A percentile compares a stretch with the other conserved stretches of the same genome.
phyloP scores from a whole-genome alignment of 2,797 vertebrate genomes.

The Coregonus sp. region DNA sequence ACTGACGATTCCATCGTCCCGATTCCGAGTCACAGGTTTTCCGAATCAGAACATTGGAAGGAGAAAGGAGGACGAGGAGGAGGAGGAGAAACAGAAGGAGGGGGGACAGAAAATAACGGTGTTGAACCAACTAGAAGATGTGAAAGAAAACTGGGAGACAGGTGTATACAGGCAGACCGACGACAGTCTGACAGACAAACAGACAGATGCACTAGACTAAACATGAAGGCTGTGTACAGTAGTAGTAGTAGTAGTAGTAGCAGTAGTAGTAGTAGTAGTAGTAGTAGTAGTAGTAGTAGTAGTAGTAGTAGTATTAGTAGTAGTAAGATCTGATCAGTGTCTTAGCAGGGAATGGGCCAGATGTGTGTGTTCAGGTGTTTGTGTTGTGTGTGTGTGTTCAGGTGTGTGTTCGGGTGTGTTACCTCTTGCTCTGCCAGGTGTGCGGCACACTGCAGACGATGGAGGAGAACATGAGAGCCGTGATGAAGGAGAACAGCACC shows the following conservation, averaged over 20 bases:
- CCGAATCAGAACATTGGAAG: conserved; percentile 69
- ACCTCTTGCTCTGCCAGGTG: conserved; percentile 97
- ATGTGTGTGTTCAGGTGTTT: conserved; percentile 4
- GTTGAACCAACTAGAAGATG: conserved; percentile 24
- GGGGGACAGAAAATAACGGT: conserved; percentile 38
- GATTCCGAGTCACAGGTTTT: conserved; percentile 55
- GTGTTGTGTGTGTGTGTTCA: conserved; percentile 6
- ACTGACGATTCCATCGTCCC: too few relatives aligned
- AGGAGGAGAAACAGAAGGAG: conserved; percentile 66
- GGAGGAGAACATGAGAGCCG: conserved; percentile 98
- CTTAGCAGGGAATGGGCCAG: conserved; percentile 40
- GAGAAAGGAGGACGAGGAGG: conserved; percentile 26
- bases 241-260: conserved; percentile 24
- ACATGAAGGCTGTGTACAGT: conserved; percentile 30
- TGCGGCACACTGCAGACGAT: conserved; percentile 96
- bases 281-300: conserved; percentile 16
- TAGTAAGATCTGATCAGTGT: not conserved
- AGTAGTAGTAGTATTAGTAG: conserved; percentile 16
- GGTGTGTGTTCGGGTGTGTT: conserved; percentile 51
- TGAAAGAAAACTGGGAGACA: conserved; percentile 20
- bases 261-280: conserved; percentile 22
- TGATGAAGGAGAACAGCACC: conserved; percentile 97
- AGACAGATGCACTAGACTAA: conserved; percentile 30
- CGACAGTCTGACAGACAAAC: conserved; percentile 33
- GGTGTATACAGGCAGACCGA: conserved; percentile 32